Evolutionary conservation across 2,888 invertebrate genomes (phyloP).

Genomic region (Drosophila borborema): DNA sequence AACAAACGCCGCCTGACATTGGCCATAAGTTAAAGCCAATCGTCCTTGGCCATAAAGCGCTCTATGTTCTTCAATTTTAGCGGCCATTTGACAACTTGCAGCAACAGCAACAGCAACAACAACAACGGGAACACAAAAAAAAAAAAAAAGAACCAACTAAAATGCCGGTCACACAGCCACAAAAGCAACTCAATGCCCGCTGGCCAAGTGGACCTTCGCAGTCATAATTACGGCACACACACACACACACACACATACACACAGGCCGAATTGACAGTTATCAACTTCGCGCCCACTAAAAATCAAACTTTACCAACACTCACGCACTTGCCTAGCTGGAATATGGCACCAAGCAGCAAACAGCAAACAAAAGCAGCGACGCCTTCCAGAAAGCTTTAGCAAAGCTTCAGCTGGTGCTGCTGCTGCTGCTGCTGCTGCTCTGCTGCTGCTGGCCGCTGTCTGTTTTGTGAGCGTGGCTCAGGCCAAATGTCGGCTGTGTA

Average conservation of each 20-base stretch:
- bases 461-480: conserved; percentile 34
- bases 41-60: conserved; percentile 69
- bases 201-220: conserved; percentile 52
- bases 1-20: conserved; percentile 65
- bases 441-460: conserved; percentile 27
- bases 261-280: conserved; percentile 53
- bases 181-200: conserved; percentile 11
- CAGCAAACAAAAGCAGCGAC: conserved; percentile 12
- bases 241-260: neutral
- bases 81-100: conserved; percentile 64
- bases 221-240: conserved; percentile 54
- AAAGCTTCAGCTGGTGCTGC: conserved; percentile 43
- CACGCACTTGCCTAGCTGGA: conserved; percentile 39
- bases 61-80: conserved; percentile 34
- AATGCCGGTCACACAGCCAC: conserved; percentile 43
- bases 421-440: neutral
- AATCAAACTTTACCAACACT: conserved; percentile 64
- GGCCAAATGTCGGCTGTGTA: conserved; percentile 45
- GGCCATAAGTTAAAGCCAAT: conserved; percentile 59
- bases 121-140: conserved; percentile 14
- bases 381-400: conserved; percentile 52
- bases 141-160: conserved; percentile 3
- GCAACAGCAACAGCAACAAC: conserved; percentile 23
- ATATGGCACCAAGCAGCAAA: conserved; percentile 11
- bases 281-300: conserved; percentile 65